Base-by-base conservation (phyloP, 92 coral and sea anemone species). In the Epizoanthus scotinus region DNA sequence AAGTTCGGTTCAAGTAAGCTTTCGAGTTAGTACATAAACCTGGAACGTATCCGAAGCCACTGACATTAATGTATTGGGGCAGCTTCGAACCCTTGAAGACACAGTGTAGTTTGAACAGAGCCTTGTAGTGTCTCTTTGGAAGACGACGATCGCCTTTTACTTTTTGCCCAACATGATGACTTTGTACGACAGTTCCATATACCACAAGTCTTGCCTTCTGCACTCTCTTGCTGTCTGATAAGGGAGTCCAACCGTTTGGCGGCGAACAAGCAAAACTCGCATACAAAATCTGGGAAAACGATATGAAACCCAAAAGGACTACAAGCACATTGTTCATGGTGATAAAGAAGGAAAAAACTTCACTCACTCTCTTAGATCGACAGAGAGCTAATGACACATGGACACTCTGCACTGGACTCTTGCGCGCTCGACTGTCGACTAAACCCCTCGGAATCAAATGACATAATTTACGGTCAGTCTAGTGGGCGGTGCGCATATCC, bases 1-100 rank as follows among this genome's bases (percentile, higher is more conserved):
- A 95, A 6, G 95, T 77, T 74, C 84, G 87, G 90, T 95, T 95
- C 44, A 90, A 83, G 27, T 86, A 81, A 3, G 98, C 98, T 42
- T 72, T 74, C 26, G 98, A 90, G 63, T 75, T 86, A 29, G 89
- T 87, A 65, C 98, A 95, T 50, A 87, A 84, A 22, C 90, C 92
- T 15, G 86, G 87, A 47, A 86, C 85, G 47, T 79, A 69, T 34
- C 97, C 94, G 73, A 95, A 95, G 22, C 97, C 97, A 3, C 95
- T 78, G 57, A 95, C 87, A 66, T 89, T 87, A 29, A 95, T 73
- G 70, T 73, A 89, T 20, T 58, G 63, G 27, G 94, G 94, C 62
- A 89, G 71, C n/a, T 27, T 85, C 31, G 88, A 87, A 52, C 98
- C 98, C 83, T 89, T 95, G 15, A 92, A 82, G 53, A 75, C 84